Conservation (phyloP, 1,140 invertebrate genomes). For the Pinna nobilis region DNA sequence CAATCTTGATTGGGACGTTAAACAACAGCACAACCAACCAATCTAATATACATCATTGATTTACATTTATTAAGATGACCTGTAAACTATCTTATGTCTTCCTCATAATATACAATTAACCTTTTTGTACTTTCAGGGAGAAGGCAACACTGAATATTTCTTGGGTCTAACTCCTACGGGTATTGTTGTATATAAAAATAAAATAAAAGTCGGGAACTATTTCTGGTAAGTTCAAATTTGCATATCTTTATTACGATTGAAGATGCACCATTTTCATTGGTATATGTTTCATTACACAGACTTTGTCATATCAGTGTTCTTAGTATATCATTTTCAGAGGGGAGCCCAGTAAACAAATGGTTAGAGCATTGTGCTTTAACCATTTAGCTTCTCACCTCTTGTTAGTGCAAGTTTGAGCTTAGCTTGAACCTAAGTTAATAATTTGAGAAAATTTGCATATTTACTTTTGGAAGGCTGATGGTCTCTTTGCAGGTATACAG, state of each 20-base stretch:
- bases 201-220: constrained; percentile 98
- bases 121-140: constrained; percentile 58
- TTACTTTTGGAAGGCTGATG: no score
- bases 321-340: neutral
- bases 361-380: neutral
- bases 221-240: constrained; percentile 84
- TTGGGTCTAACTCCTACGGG: constrained; percentile 98
- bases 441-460: no score
- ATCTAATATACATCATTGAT: no score
- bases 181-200: constrained; percentile 96
- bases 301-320: neutral
- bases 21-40: no score
- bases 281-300: neutral
- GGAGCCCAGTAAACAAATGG: neutral
- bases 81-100: no score
- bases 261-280: neutral
- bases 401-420: no score
- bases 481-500: no score
- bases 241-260: neutral
- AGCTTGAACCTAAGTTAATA: no score
- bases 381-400: neutral
- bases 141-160: constrained; percentile 83
- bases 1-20: no score
- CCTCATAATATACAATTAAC: neutral
- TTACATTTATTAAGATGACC: no score